Evolutionary conservation across 1,140 invertebrate genomes (phyloP).

Genomic region (Rhagoletis zephyria): DNA sequence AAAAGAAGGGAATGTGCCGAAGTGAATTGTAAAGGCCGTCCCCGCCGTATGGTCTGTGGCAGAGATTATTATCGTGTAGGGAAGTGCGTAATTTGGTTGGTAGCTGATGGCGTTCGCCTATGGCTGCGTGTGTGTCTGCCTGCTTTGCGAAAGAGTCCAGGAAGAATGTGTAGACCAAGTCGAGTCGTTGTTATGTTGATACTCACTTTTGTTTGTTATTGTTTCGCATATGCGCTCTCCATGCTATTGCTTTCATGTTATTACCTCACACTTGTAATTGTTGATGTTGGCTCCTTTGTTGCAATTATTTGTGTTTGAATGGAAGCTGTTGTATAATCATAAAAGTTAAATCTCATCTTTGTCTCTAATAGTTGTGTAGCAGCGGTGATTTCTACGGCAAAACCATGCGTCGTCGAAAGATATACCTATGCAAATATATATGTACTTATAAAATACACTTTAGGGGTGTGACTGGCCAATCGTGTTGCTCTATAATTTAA

Average conservation of each 20-base stretch:
- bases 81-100: slow-evolving; percentile 51
- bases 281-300: background rate
- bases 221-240: background rate
- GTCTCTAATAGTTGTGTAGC: background rate
- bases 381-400: background rate
- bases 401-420: background rate
- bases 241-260: background rate
- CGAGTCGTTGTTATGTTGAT: background rate
- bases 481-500: background rate
- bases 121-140: background rate
- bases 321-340: background rate
- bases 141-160: background rate
- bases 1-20: background rate
- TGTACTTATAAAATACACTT: background rate
- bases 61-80: slow-evolving; percentile 10
- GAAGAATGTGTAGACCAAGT: background rate
- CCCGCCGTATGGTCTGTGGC: slow-evolving; percentile 40
- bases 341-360: slow-evolving; percentile 6
- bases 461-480: background rate
- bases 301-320: background rate
- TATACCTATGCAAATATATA: too few species aligned
- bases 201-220: background rate
- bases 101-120: background rate
- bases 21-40: slow-evolving; percentile 12
- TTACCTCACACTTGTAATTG: background rate